These are phyloP conservation scores for Leucoma salicis DNA, from an alignment of 2,888 invertebrate species.

Conservation along the genomic window DNA sequence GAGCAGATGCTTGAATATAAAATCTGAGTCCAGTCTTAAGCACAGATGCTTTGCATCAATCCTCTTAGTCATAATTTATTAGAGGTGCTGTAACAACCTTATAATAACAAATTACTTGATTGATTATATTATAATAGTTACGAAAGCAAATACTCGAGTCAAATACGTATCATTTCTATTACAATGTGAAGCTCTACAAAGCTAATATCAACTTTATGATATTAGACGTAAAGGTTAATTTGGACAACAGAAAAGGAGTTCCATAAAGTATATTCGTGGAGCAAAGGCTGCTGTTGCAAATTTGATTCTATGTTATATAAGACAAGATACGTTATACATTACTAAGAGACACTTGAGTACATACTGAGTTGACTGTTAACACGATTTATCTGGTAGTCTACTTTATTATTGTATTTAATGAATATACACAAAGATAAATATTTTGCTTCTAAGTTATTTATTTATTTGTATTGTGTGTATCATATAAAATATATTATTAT, in stretches of 20 bases:
- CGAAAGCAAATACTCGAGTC: constrained; percentile 29
- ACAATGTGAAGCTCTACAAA: constrained; percentile 7
- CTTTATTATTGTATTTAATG: constrained; percentile 59
- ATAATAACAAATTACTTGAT: constrained; percentile 27
- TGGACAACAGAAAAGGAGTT: constrained; percentile 12
- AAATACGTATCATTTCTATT: constrained; percentile 28
- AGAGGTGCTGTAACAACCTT: constrained; percentile 7
- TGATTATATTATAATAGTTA: constrained; percentile 32
- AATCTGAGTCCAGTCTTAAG: too few species aligned
- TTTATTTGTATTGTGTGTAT: constrained; percentile 32
- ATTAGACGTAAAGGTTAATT: constrained; percentile 6
- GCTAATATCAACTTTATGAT: constrained; percentile 16
- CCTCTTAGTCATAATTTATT: too few species aligned
- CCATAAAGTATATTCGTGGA: constrained; percentile 22
- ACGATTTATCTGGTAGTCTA: constrained; percentile 46
- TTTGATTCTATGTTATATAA: constrained; percentile 24
- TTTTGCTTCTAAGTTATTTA: constrained; percentile 46
- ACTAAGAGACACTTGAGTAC: constrained; percentile 29
- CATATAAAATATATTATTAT: constrained; percentile 1
- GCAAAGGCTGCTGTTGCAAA: constrained; percentile 21
- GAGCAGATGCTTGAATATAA: too few species aligned
- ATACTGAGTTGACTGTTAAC: too few species aligned
- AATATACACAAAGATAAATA: constrained; percentile 62
- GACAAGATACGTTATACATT: constrained; percentile 35
- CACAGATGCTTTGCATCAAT: too few species aligned